Percentiles rank a stretch among this genome's conserved stretches.
Evolutionary conservation across 2,888 invertebrate genomes (phyloP).

Genomic region (Drosophila kambysellisi): DNA sequence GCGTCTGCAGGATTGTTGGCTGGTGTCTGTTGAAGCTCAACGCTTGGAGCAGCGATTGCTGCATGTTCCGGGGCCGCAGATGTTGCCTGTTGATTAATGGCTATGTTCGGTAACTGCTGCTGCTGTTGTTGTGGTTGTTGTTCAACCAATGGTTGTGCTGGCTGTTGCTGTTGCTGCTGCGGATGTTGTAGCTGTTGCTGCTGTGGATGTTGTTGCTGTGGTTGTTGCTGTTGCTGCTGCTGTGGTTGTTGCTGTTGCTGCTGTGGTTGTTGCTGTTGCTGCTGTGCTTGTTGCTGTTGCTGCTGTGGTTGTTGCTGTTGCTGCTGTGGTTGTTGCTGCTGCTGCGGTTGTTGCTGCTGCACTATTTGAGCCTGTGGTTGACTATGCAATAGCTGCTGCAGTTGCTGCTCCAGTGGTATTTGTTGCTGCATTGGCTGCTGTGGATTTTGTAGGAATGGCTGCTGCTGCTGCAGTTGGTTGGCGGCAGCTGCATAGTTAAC

Average conservation of each 20-base stretch:
- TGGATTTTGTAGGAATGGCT: conserved; percentile 51
- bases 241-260: conserved; percentile 32
- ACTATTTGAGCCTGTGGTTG: conserved; percentile 54
- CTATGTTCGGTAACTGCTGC: conserved; percentile 34
- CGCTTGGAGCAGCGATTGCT: conserved; percentile 20
- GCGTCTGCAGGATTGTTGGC: conserved; percentile 37
- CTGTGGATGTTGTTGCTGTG: conserved; percentile 29
- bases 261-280: conserved; percentile 26
- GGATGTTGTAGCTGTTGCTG: conserved; percentile 13
- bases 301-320: conserved; percentile 28
- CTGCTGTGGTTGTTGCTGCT: conserved; percentile 11
- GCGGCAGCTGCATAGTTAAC: conserved; percentile 49
- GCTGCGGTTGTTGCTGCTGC: conserved; percentile 53
- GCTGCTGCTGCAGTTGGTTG: conserved; percentile 56
- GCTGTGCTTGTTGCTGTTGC: conserved; percentile 30
- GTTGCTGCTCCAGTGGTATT: conserved; percentile 67
- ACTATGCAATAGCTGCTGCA: conserved; percentile 62
- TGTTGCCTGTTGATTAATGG: conserved; percentile 24
- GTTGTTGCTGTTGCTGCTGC: conserved; percentile 14
- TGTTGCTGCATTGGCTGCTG: conserved; percentile 52
- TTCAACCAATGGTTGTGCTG: conserved; percentile 28
- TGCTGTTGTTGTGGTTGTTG: conserved; percentile 26
- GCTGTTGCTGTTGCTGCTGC: conserved; percentile 28
- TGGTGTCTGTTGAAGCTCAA: conserved; percentile 32
- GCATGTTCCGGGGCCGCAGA: conserved; percentile 30